phyloP scores from a whole-genome alignment of 2,888 invertebrate genomes.

The Erpobdella octoculata region DNA sequence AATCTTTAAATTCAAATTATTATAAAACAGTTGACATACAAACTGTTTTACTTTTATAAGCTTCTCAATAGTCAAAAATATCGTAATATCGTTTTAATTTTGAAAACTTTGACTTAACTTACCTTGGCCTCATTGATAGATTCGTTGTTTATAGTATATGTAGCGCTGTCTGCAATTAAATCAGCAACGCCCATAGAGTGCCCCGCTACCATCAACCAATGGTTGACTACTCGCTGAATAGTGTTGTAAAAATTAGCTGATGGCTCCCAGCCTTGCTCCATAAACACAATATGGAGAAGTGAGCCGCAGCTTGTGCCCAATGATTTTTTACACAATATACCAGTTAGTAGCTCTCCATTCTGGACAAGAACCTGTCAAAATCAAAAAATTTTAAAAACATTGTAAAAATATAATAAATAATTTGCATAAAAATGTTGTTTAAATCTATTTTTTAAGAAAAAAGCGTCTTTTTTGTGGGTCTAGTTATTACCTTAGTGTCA shows the following conservation, averaged over 20 bases:
- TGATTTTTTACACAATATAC: conserved; percentile 94
- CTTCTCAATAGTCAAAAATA: too few species aligned
- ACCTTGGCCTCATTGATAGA: conserved; percentile 98
- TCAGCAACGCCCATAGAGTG: conserved; percentile 93
- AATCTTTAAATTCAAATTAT: too few species aligned
- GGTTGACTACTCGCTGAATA: conserved; percentile 97
- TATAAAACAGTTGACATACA: too few species aligned
- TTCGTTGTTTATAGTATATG: conserved; percentile 92
- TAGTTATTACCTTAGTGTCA: conserved; percentile 76
- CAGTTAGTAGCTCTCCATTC: conserved; percentile 92
- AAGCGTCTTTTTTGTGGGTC: too few species aligned
- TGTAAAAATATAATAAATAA: not conserved
- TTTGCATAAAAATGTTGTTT: not conserved
- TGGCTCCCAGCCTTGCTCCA: conserved; percentile 63
- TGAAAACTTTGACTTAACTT: too few species aligned
- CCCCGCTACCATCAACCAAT: conserved; percentile 89
- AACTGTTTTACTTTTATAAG: not conserved
- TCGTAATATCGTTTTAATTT: too few species aligned
- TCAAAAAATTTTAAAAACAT: not conserved
- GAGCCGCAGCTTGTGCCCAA: conserved; percentile 95
- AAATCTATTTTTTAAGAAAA: too few species aligned
- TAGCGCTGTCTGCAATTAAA: conserved; percentile 98
- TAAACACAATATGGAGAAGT: conserved; percentile 88
- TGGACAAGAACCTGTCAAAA: conserved; percentile 71
- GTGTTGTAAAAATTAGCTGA: conserved; percentile 90